Evolutionary conservation across 2,113 vertebrate genomes (phyloP).

Genomic region (Notothenia rossii): DNA sequence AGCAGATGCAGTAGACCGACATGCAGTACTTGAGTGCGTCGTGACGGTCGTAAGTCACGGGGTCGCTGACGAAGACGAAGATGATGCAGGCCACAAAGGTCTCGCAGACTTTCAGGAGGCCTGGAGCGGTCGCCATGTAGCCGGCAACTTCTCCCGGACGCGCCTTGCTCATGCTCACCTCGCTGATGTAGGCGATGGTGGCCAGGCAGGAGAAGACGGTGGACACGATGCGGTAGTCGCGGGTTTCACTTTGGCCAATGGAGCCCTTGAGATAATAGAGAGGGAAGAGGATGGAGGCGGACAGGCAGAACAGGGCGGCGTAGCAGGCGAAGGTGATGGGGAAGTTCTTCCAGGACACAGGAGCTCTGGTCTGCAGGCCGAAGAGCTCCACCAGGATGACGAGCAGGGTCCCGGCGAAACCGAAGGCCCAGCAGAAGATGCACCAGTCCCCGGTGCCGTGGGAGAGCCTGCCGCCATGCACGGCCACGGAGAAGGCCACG

Average conservation of each 20-base stretch:
- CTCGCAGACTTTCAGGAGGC: constrained; percentile 92
- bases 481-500: constrained; percentile 89
- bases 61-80: constrained; percentile 88
- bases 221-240: constrained; percentile 83
- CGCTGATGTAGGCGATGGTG: constrained; percentile 85
- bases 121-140: constrained; percentile 93
- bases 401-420: constrained; percentile 87
- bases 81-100: constrained; percentile 92
- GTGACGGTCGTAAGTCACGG: constrained; percentile 67
- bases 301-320: constrained; percentile 90
- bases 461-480: constrained; percentile 60
- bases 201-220: constrained; percentile 90
- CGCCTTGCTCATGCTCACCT: constrained; percentile 90
- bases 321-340: constrained; percentile 92
- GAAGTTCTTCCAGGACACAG: constrained; percentile 92
- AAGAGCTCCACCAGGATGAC: constrained; percentile 88
- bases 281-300: constrained; percentile 91
- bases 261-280: constrained; percentile 83
- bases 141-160: constrained; percentile 88
- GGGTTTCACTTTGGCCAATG: rapidly evolving
- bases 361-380: constrained; percentile 84
- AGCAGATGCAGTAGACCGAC: constrained; percentile 91
- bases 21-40: constrained; percentile 87
- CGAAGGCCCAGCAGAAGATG: constrained; percentile 93
- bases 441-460: constrained; percentile 85